Base-by-base conservation (phyloP, 1,140 invertebrate species). In the Eulimnadia texana region DNA sequence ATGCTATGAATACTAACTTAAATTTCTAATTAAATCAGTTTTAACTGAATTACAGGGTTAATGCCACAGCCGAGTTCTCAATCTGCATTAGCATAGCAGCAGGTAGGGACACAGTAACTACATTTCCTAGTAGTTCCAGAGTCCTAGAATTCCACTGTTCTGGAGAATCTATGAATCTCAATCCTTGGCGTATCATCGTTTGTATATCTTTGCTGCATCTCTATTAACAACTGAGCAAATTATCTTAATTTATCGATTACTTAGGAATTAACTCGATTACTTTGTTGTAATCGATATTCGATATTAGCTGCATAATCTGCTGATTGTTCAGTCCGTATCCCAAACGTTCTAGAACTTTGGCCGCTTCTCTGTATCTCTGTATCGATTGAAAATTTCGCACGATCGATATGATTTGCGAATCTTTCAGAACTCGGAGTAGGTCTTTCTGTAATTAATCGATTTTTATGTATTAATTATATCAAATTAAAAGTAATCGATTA, bases 101-200 rank as follows among this genome's bases (percentile, higher is more conserved):
- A 6, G 55, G 55, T 25, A 58, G 16, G 16, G 42, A 28, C 0
- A 27, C 27, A 20, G 55, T 42, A 20, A 58, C 42, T 16, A 0
- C 29, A 6, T 16, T 16, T 9, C 33, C 33, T 16, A 42, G 16
- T 6, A 42, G 33, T 20, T 58, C 55, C 16, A n/a, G 42, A 20
- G 28, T 20, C 42, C 29, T 22, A 22, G 1, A 0, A 29, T 58
- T 58, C 55, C 55, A 58, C 23, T 20, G 28, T 13, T 58, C 55
- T 2, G 55, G 55, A 6, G 55, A 19, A 27, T 58, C 55, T 20
- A 58, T 33, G 20, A 25, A 58, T 3, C 55, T 22, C 22, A 58
- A 27, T 58, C 27, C 55, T 58, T 58, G 55, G 22, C 55, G 24
- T 10, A 58, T 23, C 55, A 58, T 58, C 13, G 55, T 42, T 33